Conservation (phyloP, 2,113 vertebrate genomes). For the Labeo rohita region DNA sequence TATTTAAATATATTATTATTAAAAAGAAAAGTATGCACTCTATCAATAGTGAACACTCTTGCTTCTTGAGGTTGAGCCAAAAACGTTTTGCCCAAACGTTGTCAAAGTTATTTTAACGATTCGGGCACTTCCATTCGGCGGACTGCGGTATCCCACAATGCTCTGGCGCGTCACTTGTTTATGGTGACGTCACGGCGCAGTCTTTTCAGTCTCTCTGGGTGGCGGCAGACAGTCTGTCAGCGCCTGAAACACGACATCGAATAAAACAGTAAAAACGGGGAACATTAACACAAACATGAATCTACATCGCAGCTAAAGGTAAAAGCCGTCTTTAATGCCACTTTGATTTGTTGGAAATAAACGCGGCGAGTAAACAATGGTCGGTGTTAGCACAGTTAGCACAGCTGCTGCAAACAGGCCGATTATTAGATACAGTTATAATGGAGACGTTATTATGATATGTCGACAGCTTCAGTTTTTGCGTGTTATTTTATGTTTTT, state of each 20-base stretch:
- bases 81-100: background rate
- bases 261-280: background rate
- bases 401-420: constrained; percentile 14
- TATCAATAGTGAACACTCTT: background rate
- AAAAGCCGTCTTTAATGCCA: background rate
- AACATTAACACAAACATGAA: background rate
- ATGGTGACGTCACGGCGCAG: constrained; percentile 67
- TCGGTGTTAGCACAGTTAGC: constrained; percentile 25
- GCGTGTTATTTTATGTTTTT: background rate
- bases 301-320: background rate
- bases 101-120: background rate
- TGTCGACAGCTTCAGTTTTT: background rate
- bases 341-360: background rate
- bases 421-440: background rate
- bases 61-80: background rate
- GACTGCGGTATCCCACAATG: constrained; percentile 65
- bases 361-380: background rate
- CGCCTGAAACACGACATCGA: background rate
- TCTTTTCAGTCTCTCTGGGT: constrained; percentile 59
- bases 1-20: background rate
- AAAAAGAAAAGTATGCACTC: background rate
- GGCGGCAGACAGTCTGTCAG: constrained; percentile 53
- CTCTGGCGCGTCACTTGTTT: constrained; percentile 60
- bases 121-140: constrained; percentile 28
- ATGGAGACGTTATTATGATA: background rate